These are phyloP conservation scores for Imbricaverruca yamaguchii DNA, from an alignment of 2,888 invertebrate species.

Conservation along the genomic window DNA sequence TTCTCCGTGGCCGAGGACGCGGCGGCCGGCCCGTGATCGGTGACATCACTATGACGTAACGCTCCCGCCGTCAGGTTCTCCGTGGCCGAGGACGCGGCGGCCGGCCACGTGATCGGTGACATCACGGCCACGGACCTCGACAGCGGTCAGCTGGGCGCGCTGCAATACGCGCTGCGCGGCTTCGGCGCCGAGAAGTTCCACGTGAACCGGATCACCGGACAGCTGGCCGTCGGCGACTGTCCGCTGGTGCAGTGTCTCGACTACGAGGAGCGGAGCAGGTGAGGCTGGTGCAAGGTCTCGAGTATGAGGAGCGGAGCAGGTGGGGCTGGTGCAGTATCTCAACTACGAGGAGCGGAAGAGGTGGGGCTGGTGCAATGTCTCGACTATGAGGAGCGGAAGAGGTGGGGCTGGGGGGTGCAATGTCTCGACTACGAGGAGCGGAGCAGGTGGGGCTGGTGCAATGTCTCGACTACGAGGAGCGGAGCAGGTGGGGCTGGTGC, in stretches of 20 bases:
- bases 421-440: conserved; percentile 69
- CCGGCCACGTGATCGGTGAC: conserved; percentile 55
- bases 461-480: conserved; percentile 66
- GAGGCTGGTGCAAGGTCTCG: conserved; percentile 45
- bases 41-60: conserved; percentile 43
- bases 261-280: conserved; percentile 62
- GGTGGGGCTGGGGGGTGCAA: conserved; percentile 18
- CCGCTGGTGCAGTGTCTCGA: conserved; percentile 49
- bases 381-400: conserved; percentile 69
- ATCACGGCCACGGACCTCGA: conserved; percentile 64
- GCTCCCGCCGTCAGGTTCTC: conserved; percentile 31
- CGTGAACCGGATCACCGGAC: conserved; percentile 58
- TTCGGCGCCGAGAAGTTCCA: conserved; percentile 69
- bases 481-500: conserved; percentile 44
- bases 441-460: conserved; percentile 40
- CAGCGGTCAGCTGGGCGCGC: conserved; percentile 60
- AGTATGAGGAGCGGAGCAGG: conserved; percentile 66
- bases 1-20: too few species aligned
- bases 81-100: conserved; percentile 52
- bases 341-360: conserved; percentile 69
- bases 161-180: conserved; percentile 66
- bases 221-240: conserved; percentile 52
- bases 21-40: conserved; percentile 43
- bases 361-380: conserved; percentile 40
- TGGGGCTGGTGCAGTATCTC: conserved; percentile 40